These are phyloP conservation scores for Porites rus DNA, from an alignment of 92 coral and sea anemone genomes.

Conservation along the genomic window DNA sequence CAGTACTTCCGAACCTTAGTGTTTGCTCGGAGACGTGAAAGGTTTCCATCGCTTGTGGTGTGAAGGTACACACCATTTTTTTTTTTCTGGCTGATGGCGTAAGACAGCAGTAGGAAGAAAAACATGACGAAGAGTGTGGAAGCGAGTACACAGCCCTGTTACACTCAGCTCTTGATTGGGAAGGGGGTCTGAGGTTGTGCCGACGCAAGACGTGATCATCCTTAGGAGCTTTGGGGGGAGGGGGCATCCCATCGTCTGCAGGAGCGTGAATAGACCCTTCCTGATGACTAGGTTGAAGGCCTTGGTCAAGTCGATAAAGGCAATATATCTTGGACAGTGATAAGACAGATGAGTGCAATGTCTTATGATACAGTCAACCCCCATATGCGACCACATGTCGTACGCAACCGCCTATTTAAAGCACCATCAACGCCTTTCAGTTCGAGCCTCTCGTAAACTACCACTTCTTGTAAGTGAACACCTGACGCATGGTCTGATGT, in stretches of 20 bases:
- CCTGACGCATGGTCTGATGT: no score
- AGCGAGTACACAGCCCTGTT: slow-evolving; percentile 62
- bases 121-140: no score
- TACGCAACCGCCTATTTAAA: no score
- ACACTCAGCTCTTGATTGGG: slow-evolving; percentile 22
- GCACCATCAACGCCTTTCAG: no score
- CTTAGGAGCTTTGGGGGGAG: not conserved
- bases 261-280: not conserved
- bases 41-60: not conserved
- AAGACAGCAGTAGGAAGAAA: slow-evolving; percentile 16
- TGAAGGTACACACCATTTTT: not conserved
- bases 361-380: no score
- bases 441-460: no score
- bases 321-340: no score
- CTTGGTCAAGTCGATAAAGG: not conserved
- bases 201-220: slow-evolving; percentile 4
- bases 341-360: no score
- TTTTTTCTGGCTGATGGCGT: slow-evolving; percentile 7
- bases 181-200: slow-evolving; percentile 23
- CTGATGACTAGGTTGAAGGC: slow-evolving; percentile 60
- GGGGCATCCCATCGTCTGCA: slow-evolving; percentile 50
- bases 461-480: no score
- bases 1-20: not conserved
- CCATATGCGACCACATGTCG: no score
- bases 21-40: not conserved